Conservation (phyloP, 2,888 invertebrate genomes). For the Amorpha juglandis region DNA sequence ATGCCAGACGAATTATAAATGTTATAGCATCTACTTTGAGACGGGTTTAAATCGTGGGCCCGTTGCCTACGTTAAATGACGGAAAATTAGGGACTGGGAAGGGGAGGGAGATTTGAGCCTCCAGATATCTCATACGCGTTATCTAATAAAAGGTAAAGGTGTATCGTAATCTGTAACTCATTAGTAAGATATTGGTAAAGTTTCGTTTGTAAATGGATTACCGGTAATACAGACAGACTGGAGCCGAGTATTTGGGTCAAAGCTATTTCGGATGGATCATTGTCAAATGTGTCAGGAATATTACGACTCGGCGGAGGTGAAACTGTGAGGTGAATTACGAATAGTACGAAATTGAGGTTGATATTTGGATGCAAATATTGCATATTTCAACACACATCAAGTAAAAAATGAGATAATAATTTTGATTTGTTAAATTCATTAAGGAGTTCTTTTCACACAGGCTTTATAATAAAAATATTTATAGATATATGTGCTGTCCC, state of each 20-base stretch:
- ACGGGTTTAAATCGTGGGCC: no score
- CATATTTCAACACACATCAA: no score
- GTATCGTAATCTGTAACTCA: background rate
- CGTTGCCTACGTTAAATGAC: no score
- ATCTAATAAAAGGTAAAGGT: background rate
- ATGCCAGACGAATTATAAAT: no score
- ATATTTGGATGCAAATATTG: background rate
- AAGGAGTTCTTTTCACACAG: no score
- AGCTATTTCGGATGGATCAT: constrained; percentile 30
- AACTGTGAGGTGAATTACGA: background rate
- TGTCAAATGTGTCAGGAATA: constrained; percentile 11
- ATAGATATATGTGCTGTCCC: no score
- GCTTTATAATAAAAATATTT: background rate
- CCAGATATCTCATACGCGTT: no score
- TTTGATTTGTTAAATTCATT: no score
- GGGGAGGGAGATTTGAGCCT: no score
- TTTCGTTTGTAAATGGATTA: constrained; percentile 16
- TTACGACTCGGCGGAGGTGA: background rate
- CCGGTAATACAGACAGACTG: background rate
- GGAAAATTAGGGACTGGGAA: no score
- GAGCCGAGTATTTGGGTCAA: constrained; percentile 32
- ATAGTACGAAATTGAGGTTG: background rate
- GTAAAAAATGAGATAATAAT: no score
- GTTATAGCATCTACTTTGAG: no score
- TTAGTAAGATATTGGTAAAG: background rate